phyloP scores from a whole-genome alignment of 2,113 vertebrate genomes.

The Sander vitreus region DNA sequence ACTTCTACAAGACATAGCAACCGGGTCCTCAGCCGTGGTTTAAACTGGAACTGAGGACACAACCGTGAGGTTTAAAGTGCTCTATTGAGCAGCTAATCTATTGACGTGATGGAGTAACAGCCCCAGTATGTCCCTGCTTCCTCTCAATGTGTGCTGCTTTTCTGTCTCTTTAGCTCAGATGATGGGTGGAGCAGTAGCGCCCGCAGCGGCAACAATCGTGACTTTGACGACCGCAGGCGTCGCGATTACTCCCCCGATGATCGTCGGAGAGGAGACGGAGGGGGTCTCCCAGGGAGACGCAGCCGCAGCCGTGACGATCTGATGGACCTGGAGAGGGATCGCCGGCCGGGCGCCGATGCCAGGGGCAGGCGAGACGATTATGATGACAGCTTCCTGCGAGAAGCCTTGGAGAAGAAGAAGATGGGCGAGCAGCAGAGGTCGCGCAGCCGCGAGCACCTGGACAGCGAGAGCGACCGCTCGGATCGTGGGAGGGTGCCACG shows the following conservation, averaged over 20 bases:
- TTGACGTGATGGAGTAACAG: background rate
- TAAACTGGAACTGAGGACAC: background rate
- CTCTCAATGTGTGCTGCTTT: background rate
- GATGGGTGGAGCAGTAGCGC: constrained; percentile 83
- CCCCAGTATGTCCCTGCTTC: background rate
- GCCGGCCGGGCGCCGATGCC: constrained; percentile 9
- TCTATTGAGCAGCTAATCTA: background rate
- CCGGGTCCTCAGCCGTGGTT: background rate
- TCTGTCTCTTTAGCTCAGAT: constrained; percentile 72
- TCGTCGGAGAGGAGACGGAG: constrained; percentile 32
- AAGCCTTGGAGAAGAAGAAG: constrained; percentile 88
- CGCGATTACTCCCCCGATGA: constrained; percentile 80
- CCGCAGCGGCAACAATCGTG: constrained; percentile 66
- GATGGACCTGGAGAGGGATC: constrained; percentile 76
- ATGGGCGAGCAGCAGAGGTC: constrained; percentile 83
- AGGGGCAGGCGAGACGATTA: constrained; percentile 77
- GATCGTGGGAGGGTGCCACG: constrained; percentile 72
- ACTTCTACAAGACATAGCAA: background rate
- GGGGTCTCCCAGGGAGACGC: constrained; percentile 71
- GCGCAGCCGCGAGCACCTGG: constrained; percentile 83
- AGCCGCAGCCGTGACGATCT: constrained; percentile 91
- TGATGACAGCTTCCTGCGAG: constrained; percentile 87
- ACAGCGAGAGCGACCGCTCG: constrained; percentile 79
- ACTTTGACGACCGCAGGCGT: constrained; percentile 74
- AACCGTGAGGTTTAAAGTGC: background rate